Evolutionary conservation across 2,888 invertebrate species (phyloP).

Genomic region (Parapristionchus giblindavisi): DNA sequence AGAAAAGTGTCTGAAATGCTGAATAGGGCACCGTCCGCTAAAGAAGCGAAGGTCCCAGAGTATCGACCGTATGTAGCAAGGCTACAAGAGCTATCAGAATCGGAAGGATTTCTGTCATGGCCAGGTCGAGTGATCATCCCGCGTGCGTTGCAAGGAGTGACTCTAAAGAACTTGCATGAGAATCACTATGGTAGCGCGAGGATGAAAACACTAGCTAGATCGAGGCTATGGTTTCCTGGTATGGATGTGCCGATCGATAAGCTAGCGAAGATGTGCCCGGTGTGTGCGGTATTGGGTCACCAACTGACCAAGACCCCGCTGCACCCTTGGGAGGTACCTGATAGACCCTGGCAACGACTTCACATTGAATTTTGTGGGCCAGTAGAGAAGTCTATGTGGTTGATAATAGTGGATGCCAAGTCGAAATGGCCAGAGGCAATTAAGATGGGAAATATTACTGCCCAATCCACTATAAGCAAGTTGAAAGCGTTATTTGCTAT

Average conservation of each 20-base stretch:
- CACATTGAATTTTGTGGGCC: slow-evolving; percentile 30
- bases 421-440: slow-evolving; percentile 35
- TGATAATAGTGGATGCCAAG: slow-evolving; percentile 70
- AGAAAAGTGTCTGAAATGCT: not conserved
- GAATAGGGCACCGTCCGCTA: not conserved
- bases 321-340: slow-evolving; percentile 23
- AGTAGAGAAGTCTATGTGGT: slow-evolving; percentile 42
- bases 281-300: slow-evolving; percentile 4
- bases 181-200: slow-evolving; percentile 15
- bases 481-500: not conserved
- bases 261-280: not conserved
- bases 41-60: not conserved
- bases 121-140: slow-evolving; percentile 9
- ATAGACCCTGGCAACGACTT: slow-evolving; percentile 25
- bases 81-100: not conserved
- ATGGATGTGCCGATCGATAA: slow-evolving; percentile 8
- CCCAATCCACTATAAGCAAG: slow-evolving; percentile 1
- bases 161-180: slow-evolving; percentile 1
- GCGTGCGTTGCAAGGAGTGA: not conserved
- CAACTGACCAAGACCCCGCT: not conserved
- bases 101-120: slow-evolving; percentile 9
- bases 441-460: slow-evolving; percentile 13
- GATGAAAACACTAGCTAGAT: slow-evolving; percentile 29
- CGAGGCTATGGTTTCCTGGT: slow-evolving; percentile 26
- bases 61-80: not conserved